A percentile compares a stretch with the other conserved stretches of the same genome.
Conservation (phyloP, 1,140 invertebrate species). For the Temnothorax curvispinosus region DNA sequence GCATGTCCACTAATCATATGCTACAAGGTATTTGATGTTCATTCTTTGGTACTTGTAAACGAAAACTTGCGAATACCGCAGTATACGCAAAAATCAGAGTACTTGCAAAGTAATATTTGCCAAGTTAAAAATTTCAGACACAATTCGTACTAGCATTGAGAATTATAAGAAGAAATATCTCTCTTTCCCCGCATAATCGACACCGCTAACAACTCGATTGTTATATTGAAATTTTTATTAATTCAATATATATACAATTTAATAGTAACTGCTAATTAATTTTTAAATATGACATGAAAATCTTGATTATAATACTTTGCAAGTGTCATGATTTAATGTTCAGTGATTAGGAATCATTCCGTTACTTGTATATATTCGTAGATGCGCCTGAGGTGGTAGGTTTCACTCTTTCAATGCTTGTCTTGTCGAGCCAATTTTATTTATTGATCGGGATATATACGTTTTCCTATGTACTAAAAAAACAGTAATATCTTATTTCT, state of each 20-base stretch:
- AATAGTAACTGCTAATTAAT: not conserved
- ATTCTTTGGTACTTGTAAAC: slow-evolving; percentile 58
- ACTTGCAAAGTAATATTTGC: slow-evolving; percentile 50
- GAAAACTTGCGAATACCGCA: slow-evolving; percentile 16
- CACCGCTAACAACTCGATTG: not conserved
- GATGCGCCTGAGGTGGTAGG: slow-evolving; percentile 26
- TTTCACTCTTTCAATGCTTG: slow-evolving; percentile 14
- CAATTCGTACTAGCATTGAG: not conserved
- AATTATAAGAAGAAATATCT: not conserved
- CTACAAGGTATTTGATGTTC: slow-evolving; percentile 71
- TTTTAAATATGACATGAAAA: slow-evolving; percentile 15
- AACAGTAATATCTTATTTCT: not conserved
- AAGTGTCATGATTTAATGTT: slow-evolving; percentile 57
- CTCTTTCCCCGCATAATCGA: not conserved
- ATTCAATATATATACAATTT: not conserved
- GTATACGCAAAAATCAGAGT: slow-evolving; percentile 34
- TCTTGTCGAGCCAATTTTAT: slow-evolving; percentile 12
- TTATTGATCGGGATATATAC: slow-evolving; percentile 20
- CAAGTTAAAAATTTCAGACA: slow-evolving; percentile 10
- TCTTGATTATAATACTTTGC: slow-evolving; percentile 40
- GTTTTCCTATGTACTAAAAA: not conserved
- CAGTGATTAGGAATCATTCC: slow-evolving; percentile 63
- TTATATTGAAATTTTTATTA: not conserved
- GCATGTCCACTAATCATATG: slow-evolving; percentile 65
- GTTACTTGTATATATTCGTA: slow-evolving; percentile 67